These are phyloP conservation scores for Heliopora coerulea DNA, from an alignment of 92 coral and sea anemone genomes.

Conservation along the genomic window DNA sequence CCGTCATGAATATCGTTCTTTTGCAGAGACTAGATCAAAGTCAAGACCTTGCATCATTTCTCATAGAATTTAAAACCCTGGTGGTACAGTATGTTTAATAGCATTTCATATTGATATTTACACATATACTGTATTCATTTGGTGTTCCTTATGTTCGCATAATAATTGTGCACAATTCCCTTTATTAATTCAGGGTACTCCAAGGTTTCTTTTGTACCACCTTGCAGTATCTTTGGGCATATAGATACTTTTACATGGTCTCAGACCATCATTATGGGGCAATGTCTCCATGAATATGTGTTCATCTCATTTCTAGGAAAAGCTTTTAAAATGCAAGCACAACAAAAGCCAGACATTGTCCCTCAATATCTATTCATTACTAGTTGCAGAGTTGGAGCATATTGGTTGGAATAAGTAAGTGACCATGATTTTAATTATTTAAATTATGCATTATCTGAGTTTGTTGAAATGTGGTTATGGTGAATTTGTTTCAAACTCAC, in stretches of 20 bases:
- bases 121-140: background rate
- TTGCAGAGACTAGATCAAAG: slow-evolving; percentile 80
- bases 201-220: no score
- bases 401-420: slow-evolving; percentile 90
- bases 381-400: slow-evolving; percentile 74
- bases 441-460: no score
- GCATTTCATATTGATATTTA: background rate
- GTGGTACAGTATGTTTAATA: slow-evolving; percentile 66
- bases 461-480: no score
- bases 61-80: slow-evolving; percentile 79
- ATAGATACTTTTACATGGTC: no score
- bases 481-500: no score
- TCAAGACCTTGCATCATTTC: slow-evolving; percentile 68
- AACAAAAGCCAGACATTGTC: slow-evolving; percentile 48
- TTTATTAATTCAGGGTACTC: no score
- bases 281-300: no score
- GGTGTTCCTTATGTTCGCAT: no score
- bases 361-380: slow-evolving; percentile 69
- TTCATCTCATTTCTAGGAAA: slow-evolving; percentile 56
- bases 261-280: no score
- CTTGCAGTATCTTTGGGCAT: no score
- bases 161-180: no score
- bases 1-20: no score
- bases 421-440: background rate
- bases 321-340: slow-evolving; percentile 68